A percentile compares a stretch with the other conserved stretches of the same genome.
Conservation (phyloP, 1,140 invertebrate genomes). For the Platyura marginata region DNA sequence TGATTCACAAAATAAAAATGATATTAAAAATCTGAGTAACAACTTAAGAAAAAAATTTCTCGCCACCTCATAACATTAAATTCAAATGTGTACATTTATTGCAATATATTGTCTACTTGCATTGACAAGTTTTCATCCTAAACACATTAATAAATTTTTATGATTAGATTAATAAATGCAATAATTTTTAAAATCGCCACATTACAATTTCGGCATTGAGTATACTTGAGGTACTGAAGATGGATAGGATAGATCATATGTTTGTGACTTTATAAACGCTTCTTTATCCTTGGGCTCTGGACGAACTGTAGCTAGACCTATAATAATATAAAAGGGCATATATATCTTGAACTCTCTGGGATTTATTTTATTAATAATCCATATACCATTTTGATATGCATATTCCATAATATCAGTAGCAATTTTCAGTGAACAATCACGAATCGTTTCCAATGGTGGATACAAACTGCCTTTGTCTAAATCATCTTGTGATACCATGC, state of each 20-base stretch:
- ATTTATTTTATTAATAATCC: too few relatives aligned
- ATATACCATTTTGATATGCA: slow-evolving; percentile 71
- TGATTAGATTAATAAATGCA: background rate
- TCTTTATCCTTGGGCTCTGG: slow-evolving; percentile 58
- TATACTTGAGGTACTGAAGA: slow-evolving; percentile 35
- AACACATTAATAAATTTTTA: background rate
- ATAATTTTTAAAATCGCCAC: background rate
- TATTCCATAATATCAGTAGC: slow-evolving; percentile 69
- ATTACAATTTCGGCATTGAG: background rate
- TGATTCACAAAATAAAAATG: background rate
- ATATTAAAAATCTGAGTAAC: background rate
- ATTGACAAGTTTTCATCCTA: background rate
- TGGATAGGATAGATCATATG: slow-evolving; percentile 56
- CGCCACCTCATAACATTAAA: background rate
- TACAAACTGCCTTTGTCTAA: slow-evolving; percentile 81
- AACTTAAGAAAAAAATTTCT: background rate
- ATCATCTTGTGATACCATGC: slow-evolving; percentile 67
- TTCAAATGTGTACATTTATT: background rate
- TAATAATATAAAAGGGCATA: slow-evolving; percentile 15
- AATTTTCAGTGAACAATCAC: slow-evolving; percentile 74
- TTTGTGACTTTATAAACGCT: slow-evolving; percentile 60
- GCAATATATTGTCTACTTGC: background rate
- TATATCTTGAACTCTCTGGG: too few relatives aligned
- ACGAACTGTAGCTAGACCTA: slow-evolving; percentile 53
- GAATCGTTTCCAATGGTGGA: slow-evolving; percentile 77